Base-by-base conservation (phyloP, 2,888 invertebrate species). In the Melipona beecheii region DNA sequence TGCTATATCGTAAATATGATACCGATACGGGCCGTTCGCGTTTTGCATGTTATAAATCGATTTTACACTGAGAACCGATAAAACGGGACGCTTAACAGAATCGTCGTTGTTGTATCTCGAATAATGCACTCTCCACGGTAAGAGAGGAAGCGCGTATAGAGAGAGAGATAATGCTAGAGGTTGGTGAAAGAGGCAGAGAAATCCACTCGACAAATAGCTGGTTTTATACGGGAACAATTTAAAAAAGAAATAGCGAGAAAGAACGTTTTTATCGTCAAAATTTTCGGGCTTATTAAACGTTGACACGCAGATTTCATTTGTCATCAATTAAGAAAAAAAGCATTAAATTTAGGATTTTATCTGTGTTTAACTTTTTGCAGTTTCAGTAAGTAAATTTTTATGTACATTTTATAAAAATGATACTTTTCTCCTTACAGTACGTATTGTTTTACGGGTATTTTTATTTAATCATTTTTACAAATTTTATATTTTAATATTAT, bases 11-110 rank as follows among this genome's bases (percentile, higher is more conserved):
- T 69, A 69, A 69, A 69, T 84, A 83, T 75, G 84, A 84, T 83
- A 84, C 74, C 78, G 75, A 78, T 84, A 75, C 70, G 58, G 24
- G 68, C 68, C 76, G 27, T 65, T 54, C 50, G 60, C 64, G 60
- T 84, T 84, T 75, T 84, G 75, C 78, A 75, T 73, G 69, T 43
- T 76, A 60, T 84, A 84, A 84, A 84, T 84, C 84, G 84, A 78
- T 83, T 84, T 84, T 74, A 60, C 75, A 76, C 78, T 66, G 50
- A 54, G 43, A 36, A 36, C 65, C 72, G 84, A 84, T 84, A 84
- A 84, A 84, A 84, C 60, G 62, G 36, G 56, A 49, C 65, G 74
- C 66, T 82, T 66, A 71, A 70, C 77, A 54, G 73, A 70, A 76
- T 72, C 75, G 56, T 72, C 75, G 56, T 62, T 52, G 49, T 68